A percentile compares a stretch with the other conserved stretches of the same genome.
Evolutionary conservation across 2,113 vertebrate species (phyloP).

Genomic region (Paramisgurnus dabryanus): DNA sequence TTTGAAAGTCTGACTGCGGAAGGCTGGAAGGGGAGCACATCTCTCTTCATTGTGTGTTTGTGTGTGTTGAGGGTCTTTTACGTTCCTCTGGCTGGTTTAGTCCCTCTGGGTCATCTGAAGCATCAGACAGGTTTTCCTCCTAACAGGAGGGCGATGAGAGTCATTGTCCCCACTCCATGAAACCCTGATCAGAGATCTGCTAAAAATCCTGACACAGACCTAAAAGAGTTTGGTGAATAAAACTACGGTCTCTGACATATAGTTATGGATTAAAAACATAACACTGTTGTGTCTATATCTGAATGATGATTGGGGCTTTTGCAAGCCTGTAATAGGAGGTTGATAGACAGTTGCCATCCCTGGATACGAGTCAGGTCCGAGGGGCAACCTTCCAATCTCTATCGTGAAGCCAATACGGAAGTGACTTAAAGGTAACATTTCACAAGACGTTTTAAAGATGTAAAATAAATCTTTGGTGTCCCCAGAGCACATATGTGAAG

Average conservation of each 20-base stretch:
- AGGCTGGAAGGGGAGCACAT: slow-evolving; percentile 52
- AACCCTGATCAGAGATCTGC: slow-evolving; percentile 1
- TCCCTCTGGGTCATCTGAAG: slow-evolving; percentile 40
- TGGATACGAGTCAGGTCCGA: too few relatives aligned
- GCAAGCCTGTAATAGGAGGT: too few relatives aligned
- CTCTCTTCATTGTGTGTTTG: slow-evolving; percentile 46
- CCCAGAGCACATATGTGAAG: too few relatives aligned
- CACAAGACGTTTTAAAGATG: too few relatives aligned
- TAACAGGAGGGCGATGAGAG: slow-evolving; percentile 17
- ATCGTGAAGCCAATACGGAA: too few relatives aligned
- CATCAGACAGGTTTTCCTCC: slow-evolving; percentile 28
- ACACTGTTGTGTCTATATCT: background rate
- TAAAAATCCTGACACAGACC: background rate
- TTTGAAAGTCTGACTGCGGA: slow-evolving; percentile 55
- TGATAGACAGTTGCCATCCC: too few relatives aligned
- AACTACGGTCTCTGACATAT: background rate
- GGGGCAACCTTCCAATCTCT: too few relatives aligned
- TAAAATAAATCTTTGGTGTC: too few relatives aligned
- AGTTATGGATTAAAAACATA: too few relatives aligned
- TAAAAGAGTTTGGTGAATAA: background rate
- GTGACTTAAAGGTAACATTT: too few relatives aligned
- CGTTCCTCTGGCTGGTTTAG: slow-evolving; percentile 55
- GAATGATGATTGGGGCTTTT: too few relatives aligned
- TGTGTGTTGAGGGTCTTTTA: slow-evolving; percentile 49
- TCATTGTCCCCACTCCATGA: background rate